A percentile compares a stretch with the other conserved stretches of the same genome.
phyloP scores from a whole-genome alignment of 2,888 invertebrate species.

The Lasius fuliginosus region DNA sequence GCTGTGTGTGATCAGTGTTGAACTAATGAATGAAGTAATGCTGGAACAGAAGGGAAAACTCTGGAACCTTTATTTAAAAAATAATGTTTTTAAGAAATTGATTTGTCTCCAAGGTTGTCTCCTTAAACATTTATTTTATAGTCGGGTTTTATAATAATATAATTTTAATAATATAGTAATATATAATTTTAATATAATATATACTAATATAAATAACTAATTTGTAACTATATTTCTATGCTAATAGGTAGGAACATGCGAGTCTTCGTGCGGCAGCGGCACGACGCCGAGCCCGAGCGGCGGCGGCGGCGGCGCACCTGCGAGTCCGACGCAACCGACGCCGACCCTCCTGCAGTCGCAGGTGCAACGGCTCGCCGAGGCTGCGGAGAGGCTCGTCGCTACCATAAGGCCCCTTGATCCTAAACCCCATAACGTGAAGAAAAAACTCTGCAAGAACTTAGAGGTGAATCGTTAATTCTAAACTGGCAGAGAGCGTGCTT shows the following conservation, averaged over 20 bases:
- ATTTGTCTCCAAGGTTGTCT: neutral
- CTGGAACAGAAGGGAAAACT: too few species aligned
- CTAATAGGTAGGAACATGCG: conserved; percentile 83
- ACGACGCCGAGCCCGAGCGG: conserved; percentile 84
- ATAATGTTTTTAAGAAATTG: neutral
- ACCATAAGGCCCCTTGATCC: conserved; percentile 95
- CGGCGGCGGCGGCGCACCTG: conserved; percentile 75
- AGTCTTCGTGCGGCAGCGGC: conserved; percentile 85
- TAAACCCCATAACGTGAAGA: conserved; percentile 96
- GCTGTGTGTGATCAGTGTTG: neutral
- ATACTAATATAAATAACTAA: neutral
- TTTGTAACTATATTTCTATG: neutral
- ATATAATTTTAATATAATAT: too few species aligned
- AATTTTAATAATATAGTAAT: too few species aligned
- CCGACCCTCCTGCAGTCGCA: conserved; percentile 94
- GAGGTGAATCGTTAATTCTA: conserved; percentile 88
- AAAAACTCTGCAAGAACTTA: conserved; percentile 95
- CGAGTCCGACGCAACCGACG: conserved; percentile 89
- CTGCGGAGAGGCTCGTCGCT: conserved; percentile 94
- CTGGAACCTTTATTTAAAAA: neutral
- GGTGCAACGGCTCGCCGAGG: conserved; percentile 93
- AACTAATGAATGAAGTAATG: neutral
- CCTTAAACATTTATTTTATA: neutral
- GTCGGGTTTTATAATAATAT: neutral
- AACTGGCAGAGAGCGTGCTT: neutral